Conservation (phyloP, 2,888 invertebrate species). For the Drosophila parthenogenetica region DNA sequence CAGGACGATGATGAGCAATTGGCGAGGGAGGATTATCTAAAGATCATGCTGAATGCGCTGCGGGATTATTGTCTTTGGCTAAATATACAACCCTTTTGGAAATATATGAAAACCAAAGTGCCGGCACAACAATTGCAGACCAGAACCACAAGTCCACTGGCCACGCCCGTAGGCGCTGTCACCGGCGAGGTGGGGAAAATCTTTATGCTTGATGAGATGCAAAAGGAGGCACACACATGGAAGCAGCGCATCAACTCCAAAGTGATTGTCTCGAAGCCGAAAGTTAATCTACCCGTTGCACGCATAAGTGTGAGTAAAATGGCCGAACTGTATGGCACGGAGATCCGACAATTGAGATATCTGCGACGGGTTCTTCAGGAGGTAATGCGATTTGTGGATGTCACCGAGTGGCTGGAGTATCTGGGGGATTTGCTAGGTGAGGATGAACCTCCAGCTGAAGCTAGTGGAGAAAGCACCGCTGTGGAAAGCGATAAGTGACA, state of each 20-base stretch:
- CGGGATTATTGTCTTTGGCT: conserved; percentile 78
- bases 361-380: conserved; percentile 47
- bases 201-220: conserved; percentile 64
- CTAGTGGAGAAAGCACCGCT: background rate
- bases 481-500: conserved; percentile 9
- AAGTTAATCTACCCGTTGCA: conserved; percentile 72
- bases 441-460: conserved; percentile 37
- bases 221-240: conserved; percentile 64
- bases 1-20: conserved; percentile 55
- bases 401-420: conserved; percentile 56
- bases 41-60: conserved; percentile 74
- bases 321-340: conserved; percentile 50
- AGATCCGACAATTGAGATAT: conserved; percentile 54
- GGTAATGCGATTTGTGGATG: conserved; percentile 31
- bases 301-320: conserved; percentile 46
- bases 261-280: conserved; percentile 62
- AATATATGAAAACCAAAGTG: conserved; percentile 59
- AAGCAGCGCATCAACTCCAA: conserved; percentile 63
- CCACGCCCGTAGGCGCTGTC: conserved; percentile 57
- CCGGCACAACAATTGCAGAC: conserved; percentile 58
- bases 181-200: conserved; percentile 55
- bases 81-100: conserved; percentile 69
- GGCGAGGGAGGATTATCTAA: conserved; percentile 78
- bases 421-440: conserved; percentile 54
- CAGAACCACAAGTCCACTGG: conserved; percentile 54